These are phyloP conservation scores for Henicopernis longicauda DNA, from an alignment of 2,113 vertebrate species.

Conservation along the genomic window DNA sequence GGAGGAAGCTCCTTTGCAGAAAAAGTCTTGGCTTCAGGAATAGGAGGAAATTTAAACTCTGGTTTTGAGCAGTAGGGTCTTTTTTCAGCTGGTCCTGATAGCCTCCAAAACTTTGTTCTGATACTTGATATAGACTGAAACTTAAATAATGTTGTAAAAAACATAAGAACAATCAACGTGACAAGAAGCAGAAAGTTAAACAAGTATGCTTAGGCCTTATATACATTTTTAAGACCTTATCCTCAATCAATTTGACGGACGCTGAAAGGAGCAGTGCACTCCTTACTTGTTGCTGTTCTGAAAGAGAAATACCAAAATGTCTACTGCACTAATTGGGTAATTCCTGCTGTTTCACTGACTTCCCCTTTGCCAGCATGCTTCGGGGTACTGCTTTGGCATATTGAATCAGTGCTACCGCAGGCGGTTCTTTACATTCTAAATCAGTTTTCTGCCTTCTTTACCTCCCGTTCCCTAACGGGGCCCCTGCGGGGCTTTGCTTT, in stretches of 20 bases:
- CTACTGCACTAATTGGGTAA: background rate
- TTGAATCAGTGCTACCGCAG: background rate
- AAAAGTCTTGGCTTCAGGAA: background rate
- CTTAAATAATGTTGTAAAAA: background rate
- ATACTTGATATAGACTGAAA: background rate
- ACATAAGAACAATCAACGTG: fast-evolving
- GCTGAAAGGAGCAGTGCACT: background rate
- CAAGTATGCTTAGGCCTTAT: background rate
- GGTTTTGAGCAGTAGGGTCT: background rate
- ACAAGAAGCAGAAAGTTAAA: background rate
- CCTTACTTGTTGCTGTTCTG: background rate
- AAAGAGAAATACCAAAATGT: background rate
- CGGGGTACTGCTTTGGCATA: background rate
- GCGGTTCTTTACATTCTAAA: background rate
- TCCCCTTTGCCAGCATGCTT: background rate
- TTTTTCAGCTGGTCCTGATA: background rate
- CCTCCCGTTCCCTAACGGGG: background rate
- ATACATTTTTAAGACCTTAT: background rate
- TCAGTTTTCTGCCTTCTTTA: background rate
- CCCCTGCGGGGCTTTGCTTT: background rate
- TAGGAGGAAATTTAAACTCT: background rate
- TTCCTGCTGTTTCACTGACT: background rate
- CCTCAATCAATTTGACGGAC: background rate
- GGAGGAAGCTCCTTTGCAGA: background rate
- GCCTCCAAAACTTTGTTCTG: background rate